Conservation (phyloP, 2,113 vertebrate genomes). For the Pseudorasbora parva region DNA sequence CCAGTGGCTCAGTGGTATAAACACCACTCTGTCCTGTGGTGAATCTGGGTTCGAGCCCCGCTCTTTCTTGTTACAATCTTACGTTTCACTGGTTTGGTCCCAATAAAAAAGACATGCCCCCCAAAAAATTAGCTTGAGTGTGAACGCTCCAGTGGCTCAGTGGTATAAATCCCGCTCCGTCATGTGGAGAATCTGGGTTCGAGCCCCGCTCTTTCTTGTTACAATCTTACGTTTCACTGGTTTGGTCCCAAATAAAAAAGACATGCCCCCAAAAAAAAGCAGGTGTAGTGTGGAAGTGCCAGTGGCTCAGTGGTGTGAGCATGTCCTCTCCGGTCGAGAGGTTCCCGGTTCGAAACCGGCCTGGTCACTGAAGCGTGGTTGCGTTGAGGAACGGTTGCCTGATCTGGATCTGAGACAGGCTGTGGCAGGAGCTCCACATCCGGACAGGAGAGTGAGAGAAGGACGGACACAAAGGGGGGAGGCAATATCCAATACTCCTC, state of each 20-base stretch:
- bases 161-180: neutral
- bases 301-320: neutral
- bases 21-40: accelerated
- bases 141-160: neutral
- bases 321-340: accelerated
- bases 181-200: accelerated
- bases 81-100: no score
- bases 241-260: neutral
- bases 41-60: accelerated
- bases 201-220: accelerated
- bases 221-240: neutral
- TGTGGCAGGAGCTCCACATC: no score
- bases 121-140: no score
- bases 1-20: neutral
- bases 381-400: neutral
- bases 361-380: neutral
- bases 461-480: neutral
- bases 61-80: no score
- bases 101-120: no score
- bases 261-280: neutral
- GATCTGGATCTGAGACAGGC: neutral
- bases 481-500: neutral
- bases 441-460: accelerated
- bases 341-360: neutral
- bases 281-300: neutral